Evolutionary conservation across 2,888 invertebrate species (phyloP), one percentile per base, ranked within the genome.

Genomic region (Oligia fasciuncula): DNA sequence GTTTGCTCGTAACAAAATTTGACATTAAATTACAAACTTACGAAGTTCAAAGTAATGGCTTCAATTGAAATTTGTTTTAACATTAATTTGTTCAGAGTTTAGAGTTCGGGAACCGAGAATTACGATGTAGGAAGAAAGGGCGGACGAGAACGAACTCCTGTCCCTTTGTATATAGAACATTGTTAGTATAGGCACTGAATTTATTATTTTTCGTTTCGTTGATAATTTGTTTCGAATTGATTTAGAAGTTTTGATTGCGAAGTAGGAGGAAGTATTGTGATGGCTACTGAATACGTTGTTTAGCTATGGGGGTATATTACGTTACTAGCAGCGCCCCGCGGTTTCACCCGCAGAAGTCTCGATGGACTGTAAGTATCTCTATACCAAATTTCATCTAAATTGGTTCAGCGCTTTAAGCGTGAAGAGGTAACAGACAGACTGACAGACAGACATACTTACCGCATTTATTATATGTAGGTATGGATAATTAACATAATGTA

Each of bases 1-100:
- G 88, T 92, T 90, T 79, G 85, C 86, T 75, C 85, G 89, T 90
- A 93, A 91, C 91, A 90, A 91, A 93, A 91, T 89, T 89, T 88
- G 88, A 92, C 92, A 92, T 94, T 93, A 93, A 92, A 93, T 93
- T 91, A 93, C 90, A 90, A 93, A 94, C 92, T 93, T 93, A 83
- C 86, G 79, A 90, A 91, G 90, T 93, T 92, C 90, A 91, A 91
- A 89, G 88, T 87, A 90, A 89, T 87, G 89, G 85, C 87, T 93
- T 91, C 91, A 92, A 93, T 93, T 92, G 92, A 92, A 94, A 93
- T 92, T 94, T 93, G 93, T 92, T 94, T 91, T 87, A 92, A 91
- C 92, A 91, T 93, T 91, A 93, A 94, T 92, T 93, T 93, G 87
- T 90, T 91, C 86, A 73, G 85, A 89, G 88, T 91, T 91, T 82